Evolutionary conservation across 2,888 invertebrate species (phyloP).

Genomic region (Sminthurides aquaticus): DNA sequence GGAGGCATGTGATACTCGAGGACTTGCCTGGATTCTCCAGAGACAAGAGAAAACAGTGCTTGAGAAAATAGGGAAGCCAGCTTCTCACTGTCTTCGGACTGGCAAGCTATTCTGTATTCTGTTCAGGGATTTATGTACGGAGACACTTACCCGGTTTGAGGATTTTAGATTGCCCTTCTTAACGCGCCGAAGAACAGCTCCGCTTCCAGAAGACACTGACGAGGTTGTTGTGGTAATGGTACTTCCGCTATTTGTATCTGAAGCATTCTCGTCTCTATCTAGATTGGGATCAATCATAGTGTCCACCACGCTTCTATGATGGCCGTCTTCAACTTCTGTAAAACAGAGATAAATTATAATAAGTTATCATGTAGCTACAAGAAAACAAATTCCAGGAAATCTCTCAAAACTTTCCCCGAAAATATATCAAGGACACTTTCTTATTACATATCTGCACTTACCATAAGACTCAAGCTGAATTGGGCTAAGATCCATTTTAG

Average conservation of each 20-base stretch:
- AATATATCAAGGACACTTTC: no score
- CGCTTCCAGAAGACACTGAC: constrained; percentile 16
- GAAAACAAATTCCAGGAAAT: no score
- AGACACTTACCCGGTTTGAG: constrained; percentile 45
- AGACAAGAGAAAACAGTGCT: no score
- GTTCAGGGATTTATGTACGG: no score
- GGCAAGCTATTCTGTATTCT: no score
- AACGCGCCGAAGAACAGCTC: constrained; percentile 55
- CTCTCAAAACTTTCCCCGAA: no score
- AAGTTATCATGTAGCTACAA: no score
- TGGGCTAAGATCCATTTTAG: constrained; percentile 22
- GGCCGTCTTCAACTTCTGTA: constrained; percentile 28
- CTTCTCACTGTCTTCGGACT: no score
- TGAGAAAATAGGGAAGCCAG: no score
- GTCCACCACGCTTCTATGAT: constrained; percentile 12
- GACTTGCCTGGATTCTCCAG: no score
- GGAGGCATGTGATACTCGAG: no score
- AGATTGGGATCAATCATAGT: constrained; percentile 25
- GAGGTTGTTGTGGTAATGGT: constrained; percentile 31
- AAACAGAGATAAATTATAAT: not conserved
- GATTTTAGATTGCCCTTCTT: constrained; percentile 73
- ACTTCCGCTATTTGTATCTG: constrained; percentile 45
- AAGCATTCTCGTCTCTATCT: constrained; percentile 27
- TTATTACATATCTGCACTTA: no score
- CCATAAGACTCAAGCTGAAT: constrained; percentile 31